Evolutionary conservation across 2,888 invertebrate genomes (phyloP), one percentile per base, ranked within the genome.

Genomic region (Lingula anatina): DNA sequence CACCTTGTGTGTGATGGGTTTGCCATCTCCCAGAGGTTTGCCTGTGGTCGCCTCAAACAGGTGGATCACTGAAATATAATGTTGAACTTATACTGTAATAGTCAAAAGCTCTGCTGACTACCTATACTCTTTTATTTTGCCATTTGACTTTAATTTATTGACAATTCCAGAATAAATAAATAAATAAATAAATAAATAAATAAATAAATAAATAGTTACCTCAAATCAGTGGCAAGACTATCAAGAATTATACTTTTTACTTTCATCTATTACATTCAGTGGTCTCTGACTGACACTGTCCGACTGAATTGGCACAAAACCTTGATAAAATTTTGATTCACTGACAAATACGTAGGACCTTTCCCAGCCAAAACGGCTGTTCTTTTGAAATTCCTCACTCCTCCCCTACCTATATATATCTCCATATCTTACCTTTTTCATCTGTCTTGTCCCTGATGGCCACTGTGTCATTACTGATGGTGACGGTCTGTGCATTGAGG

Each of bases 391-490:
- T n/a, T n/a, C n/a, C n/a, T n/a, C n/a, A n/a, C n/a, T n/a, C n/a
- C n/a, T n/a, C n/a, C n/a, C n/a, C n/a, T n/a, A n/a, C n/a, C n/a
- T n/a, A n/a, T n/a, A n/a, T n/a, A n/a, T n/a, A n/a, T n/a, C n/a
- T n/a, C n/a, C n/a, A n/a, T 31, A 27, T 35, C 71, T 69, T 78
- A 89, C 91, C 75, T 80, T 90, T 90, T 50, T 85, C 82, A 76
- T 96, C 93, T 15, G 83, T 81, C 61, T 88, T 87, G 78, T 96
- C 93, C 35, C 92, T 81, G 39, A 93, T 83, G 42, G 88, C 91
- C 18, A 97, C 79, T 2, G 89, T 85, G 74, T 99, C 96, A 37
- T 88, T 84, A 23, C 91, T 90, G 36, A 99, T 76, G 0, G 90
- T 87, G 15, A 94, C 83, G 7, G 86, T 86, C 36, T 85, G 84